A percentile compares a stretch with the other conserved stretches of the same genome.
Evolutionary conservation across 2,113 vertebrate species (phyloP).

Genomic region (Uria lomvia): DNA sequence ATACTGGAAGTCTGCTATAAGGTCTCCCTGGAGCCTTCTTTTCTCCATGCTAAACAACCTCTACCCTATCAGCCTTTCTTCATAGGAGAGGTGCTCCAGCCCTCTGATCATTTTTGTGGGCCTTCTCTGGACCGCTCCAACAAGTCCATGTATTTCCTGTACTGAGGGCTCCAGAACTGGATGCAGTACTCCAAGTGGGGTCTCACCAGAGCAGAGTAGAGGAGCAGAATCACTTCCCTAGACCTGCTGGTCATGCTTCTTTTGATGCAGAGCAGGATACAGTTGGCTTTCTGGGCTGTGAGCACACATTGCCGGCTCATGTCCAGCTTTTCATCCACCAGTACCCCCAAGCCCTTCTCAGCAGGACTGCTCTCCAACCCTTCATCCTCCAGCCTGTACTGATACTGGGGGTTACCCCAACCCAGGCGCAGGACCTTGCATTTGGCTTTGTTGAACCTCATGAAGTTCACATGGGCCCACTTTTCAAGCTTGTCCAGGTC

Average conservation of each 20-base stretch:
- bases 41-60: not conserved
- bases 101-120: not conserved
- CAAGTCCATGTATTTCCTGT: no score
- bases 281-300: fast-evolving
- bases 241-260: fast-evolving
- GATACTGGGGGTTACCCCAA: fast-evolving
- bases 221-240: not conserved
- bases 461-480: fast-evolving
- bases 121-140: not conserved
- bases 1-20: not conserved
- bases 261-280: not conserved
- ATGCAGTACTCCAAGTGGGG: not conserved
- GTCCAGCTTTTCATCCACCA: not conserved
- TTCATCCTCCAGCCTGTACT: not conserved
- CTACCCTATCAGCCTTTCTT: not conserved
- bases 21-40: not conserved
- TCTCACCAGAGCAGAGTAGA: not conserved
- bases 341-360: not conserved
- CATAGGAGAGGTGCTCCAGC: not conserved
- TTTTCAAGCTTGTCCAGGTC: not conserved
- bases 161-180: not conserved
- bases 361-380: not conserved
- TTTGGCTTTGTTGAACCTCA: not conserved
- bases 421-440: not conserved
- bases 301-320: not conserved